These are phyloP conservation scores for Tarsius wallacei DNA, from an alignment of 2,797 vertebrate species.

Conservation along the genomic window DNA sequence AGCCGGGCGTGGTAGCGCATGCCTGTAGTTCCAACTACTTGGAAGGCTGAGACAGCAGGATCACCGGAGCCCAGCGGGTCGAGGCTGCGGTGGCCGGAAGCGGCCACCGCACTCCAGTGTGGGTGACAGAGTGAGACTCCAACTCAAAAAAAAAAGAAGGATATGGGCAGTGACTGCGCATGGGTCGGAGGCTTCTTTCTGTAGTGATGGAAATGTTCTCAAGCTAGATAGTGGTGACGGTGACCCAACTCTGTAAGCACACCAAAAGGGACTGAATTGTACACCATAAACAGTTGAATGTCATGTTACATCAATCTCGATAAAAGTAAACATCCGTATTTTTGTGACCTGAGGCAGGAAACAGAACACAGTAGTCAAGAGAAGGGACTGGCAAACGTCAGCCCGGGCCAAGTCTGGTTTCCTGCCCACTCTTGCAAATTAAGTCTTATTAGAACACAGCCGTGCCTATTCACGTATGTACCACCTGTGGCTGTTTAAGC, in stretches of 20 bases:
- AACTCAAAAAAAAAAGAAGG: background rate
- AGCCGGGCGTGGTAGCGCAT: too few species aligned
- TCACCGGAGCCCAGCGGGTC: too few species aligned
- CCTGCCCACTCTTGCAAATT: background rate
- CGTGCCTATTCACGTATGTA: background rate
- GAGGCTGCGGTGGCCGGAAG: too few species aligned
- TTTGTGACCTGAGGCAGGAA: background rate
- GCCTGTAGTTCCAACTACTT: too few species aligned
- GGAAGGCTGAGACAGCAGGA: too few species aligned
- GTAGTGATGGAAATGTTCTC: background rate
- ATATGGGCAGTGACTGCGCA: background rate
- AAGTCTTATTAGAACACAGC: background rate
- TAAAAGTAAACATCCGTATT: background rate
- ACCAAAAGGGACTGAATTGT: background rate
- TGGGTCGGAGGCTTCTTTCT: background rate
- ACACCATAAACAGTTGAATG: background rate
- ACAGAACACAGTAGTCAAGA: background rate
- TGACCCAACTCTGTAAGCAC: background rate
- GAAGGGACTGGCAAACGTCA: background rate
- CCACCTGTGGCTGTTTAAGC: background rate
- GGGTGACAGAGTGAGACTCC: too few species aligned
- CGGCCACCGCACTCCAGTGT: too few species aligned
- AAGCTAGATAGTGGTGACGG: background rate
- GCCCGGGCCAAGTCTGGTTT: background rate
- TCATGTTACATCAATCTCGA: background rate